Conservation (phyloP, 2,797 vertebrate species). For the Lophotriccus pileatus region DNA sequence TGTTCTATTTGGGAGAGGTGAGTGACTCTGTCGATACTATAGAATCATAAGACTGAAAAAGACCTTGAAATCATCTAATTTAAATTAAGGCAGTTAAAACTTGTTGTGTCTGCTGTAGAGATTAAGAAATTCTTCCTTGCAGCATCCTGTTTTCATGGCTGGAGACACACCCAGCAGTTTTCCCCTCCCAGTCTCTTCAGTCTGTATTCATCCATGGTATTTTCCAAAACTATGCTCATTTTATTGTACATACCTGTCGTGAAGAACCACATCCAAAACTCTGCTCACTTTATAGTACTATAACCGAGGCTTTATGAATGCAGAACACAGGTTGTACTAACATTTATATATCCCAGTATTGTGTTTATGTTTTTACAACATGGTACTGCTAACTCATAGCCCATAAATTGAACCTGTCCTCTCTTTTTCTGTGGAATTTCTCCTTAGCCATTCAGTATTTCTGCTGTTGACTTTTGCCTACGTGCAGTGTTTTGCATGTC, state of each 20-base stretch:
- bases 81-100: constrained; percentile 34
- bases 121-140: constrained; percentile 55
- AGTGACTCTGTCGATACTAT: not conserved
- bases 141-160: constrained; percentile 54
- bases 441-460: not conserved
- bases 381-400: not conserved
- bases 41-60: not conserved
- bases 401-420: not conserved
- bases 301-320: not conserved
- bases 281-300: not conserved
- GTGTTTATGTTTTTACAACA: not conserved
- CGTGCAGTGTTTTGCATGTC: not conserved
- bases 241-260: not conserved
- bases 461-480: not conserved
- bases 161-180: constrained; percentile 18
- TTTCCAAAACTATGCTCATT: not conserved
- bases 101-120: constrained; percentile 38
- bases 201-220: not conserved
- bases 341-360: not conserved
- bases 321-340: not conserved
- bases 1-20: not conserved
- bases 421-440: not conserved
- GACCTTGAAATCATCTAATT: constrained; percentile 41
- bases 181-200: not conserved
- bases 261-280: not conserved